phyloP scores from a whole-genome alignment of 2,113 vertebrate species.

The Urocolius indicus region DNA sequence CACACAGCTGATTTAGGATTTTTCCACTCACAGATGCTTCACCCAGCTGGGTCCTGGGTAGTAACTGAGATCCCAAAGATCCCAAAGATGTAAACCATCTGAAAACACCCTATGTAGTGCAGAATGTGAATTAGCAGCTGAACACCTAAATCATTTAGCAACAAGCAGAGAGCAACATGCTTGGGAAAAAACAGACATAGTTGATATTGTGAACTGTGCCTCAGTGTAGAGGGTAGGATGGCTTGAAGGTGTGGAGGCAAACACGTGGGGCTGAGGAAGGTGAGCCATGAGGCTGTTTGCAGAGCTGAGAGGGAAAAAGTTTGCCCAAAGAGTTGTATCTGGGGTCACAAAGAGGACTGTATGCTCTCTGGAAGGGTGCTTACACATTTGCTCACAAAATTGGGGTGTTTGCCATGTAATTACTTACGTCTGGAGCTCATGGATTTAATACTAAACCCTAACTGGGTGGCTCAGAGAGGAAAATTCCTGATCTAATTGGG shows the following conservation, averaged over 20 bases:
- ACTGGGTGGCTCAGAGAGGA: not conserved
- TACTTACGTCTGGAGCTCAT: not conserved
- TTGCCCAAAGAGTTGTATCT: not conserved
- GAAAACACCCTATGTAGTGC: not conserved
- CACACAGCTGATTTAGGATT: not conserved
- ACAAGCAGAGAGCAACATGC: not conserved
- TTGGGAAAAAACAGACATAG: not conserved
- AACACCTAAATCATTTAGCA: not conserved
- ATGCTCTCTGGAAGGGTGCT: not conserved
- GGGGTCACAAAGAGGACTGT: not conserved
- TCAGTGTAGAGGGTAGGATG: accelerated
- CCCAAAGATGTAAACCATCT: not conserved
- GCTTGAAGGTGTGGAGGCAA: not conserved
- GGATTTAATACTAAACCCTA: not conserved
- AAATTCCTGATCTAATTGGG: not conserved
- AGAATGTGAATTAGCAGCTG: not conserved
- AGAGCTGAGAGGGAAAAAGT: not conserved
- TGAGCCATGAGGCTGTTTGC: accelerated
- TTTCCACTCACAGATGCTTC: not conserved
- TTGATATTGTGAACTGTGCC: not conserved
- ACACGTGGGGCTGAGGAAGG: not conserved
- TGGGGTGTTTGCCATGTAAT: not conserved
- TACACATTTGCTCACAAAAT: accelerated
- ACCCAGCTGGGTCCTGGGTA: not conserved
- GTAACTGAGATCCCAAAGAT: not conserved